phyloP scores from a whole-genome alignment of 2,113 vertebrate species.

The Solea solea region DNA sequence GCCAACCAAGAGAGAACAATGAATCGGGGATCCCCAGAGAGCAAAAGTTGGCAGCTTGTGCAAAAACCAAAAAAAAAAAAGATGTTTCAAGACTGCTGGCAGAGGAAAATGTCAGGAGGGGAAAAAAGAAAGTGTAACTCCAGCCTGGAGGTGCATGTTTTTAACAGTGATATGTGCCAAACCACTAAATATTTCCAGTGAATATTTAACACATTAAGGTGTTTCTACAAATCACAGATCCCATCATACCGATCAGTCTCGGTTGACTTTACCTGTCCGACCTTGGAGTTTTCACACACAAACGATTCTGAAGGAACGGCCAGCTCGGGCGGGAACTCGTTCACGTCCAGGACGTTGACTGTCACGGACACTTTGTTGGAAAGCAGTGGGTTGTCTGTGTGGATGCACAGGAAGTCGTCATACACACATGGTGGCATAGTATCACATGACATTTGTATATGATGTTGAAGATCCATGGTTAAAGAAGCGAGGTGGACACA shows the following conservation, averaged over 20 bases:
- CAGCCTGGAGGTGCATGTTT: neutral
- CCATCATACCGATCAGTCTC: neutral
- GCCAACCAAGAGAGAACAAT: slow-evolving; percentile 1
- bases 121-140: neutral
- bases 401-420: neutral
- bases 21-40: neutral
- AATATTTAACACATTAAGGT: neutral
- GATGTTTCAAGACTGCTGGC: neutral
- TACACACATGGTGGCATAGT: no score
- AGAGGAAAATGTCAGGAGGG: neutral
- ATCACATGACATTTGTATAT: no score
- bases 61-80: neutral
- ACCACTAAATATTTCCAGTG: neutral
- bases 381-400: slow-evolving; percentile 88
- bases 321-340: slow-evolving; percentile 94
- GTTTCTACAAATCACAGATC: neutral
- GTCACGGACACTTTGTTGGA: slow-evolving; percentile 86
- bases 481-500: no score
- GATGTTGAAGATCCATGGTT: no score
- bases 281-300: slow-evolving; percentile 91
- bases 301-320: slow-evolving; percentile 85
- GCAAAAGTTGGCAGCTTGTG: neutral
- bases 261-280: slow-evolving; percentile 86
- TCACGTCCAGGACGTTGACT: slow-evolving; percentile 91
- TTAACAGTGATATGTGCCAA: neutral